These are phyloP conservation scores for Actinostola sp. DNA, from an alignment of 92 coral and sea anemone genomes.

Conservation along the genomic window DNA sequence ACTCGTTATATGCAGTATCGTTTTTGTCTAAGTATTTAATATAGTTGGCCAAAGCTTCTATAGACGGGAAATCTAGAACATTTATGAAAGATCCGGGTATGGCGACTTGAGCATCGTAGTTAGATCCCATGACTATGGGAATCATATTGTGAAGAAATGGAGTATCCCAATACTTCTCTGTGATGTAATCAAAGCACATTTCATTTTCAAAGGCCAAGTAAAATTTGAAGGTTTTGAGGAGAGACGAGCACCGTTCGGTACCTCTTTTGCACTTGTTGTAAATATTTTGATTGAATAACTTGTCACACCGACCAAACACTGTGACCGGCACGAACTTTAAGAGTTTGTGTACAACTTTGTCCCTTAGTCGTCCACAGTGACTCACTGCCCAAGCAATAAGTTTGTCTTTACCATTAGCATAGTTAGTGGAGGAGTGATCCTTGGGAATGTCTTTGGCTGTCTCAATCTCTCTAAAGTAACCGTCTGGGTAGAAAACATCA, in stretches of 20 bases:
- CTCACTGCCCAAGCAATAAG: slow-evolving; percentile 30
- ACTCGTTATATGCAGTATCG: slow-evolving; percentile 56
- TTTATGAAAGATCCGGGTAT: slow-evolving; percentile 54
- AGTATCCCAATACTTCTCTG: slow-evolving; percentile 54
- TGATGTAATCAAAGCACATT: slow-evolving; percentile 37
- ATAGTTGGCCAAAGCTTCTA: slow-evolving; percentile 45
- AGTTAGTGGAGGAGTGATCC: background rate
- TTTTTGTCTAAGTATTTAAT: slow-evolving; percentile 51
- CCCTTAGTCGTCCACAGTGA: slow-evolving; percentile 43
- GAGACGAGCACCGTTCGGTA: slow-evolving; percentile 4
- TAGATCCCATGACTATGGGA: slow-evolving; percentile 57
- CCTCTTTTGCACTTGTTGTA: slow-evolving; percentile 22
- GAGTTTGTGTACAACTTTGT: slow-evolving; percentile 26
- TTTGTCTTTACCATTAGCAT: slow-evolving; percentile 50
- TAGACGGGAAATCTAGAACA: slow-evolving; percentile 30
- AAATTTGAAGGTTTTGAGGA: slow-evolving; percentile 27
- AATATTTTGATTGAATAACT: slow-evolving; percentile 16
- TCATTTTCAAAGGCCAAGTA: slow-evolving; percentile 44
- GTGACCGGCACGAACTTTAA: slow-evolving; percentile 19
- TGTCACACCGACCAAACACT: slow-evolving; percentile 36
- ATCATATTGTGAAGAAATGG: slow-evolving; percentile 25
- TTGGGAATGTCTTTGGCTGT: background rate
- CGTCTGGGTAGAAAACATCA: slow-evolving; percentile 5
- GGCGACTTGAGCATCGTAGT: slow-evolving; percentile 31
- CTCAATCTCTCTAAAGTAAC: background rate